Base-by-base conservation (phyloP, 2,797 vertebrate genomes). In the Tauraco hartlaubi region DNA sequence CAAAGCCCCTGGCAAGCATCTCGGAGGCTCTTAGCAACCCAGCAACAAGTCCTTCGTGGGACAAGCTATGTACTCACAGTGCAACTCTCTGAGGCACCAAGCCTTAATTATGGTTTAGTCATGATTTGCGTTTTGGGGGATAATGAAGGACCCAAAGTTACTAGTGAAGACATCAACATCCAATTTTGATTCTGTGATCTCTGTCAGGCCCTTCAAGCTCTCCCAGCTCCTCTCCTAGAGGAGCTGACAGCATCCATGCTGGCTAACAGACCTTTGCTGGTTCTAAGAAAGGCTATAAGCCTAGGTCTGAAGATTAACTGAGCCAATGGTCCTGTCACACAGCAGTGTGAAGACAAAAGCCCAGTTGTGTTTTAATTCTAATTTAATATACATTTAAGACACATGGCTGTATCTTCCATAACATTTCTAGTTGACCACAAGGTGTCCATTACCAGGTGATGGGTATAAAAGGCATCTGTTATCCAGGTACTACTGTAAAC, bases 31-130 rank as follows among this genome's bases (percentile, higher is more conserved):
- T 15, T 9, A 22, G 73, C 74, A 48, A 23, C 72, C 41, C 0
- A 0, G 69, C 1, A 6, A 59, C 39, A 95, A 26, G 31, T 33
- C 49, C n/a, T 29, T 2, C 2, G 15, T 31, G 64, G 51, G 49
- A 44, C 29, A 13, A 49, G 39, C 21, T 41, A n/a, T 58, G 35
- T 3, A 17, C 15, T 52, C 39, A 17, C 49, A 28, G 10, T 5
- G 51, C 23, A 52, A 7, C 19, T n/a, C 44, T 1, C 77, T 55
- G 35, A 64, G 26, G 58, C 28, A 78, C 20, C 6, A 4, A 58
- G 63, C 25, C 69, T 44, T 6, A 6, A 11, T 0, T 1, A 0
- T 6, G 14, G 4, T 9, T 46, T 33, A 16, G 8, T 14, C 3
- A 0, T 8, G 67, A 28, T 31, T 56, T 26, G 21, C 1, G 0